These are phyloP conservation scores for Chionis minor DNA, from an alignment of 2,113 vertebrate genomes.

Conservation along the genomic window DNA sequence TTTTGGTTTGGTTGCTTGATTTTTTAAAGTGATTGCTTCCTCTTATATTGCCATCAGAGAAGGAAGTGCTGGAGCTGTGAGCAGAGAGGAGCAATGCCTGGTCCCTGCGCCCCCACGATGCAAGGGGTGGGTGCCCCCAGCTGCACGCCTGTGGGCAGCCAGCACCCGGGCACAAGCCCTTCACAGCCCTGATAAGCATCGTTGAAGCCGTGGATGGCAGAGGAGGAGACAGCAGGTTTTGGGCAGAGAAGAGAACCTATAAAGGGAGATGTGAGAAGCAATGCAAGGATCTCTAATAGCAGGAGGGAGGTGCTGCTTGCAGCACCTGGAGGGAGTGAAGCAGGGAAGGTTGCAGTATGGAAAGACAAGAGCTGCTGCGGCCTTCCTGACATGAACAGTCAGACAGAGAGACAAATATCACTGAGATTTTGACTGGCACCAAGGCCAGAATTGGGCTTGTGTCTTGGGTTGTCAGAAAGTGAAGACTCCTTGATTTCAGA, in stretches of 20 bases:
- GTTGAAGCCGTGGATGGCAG: neutral
- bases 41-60: too few relatives aligned
- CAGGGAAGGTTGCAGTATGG: neutral
- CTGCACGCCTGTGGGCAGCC: neutral
- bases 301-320: neutral
- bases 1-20: too few relatives aligned
- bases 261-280: neutral
- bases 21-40: too few relatives aligned
- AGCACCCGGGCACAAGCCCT: neutral
- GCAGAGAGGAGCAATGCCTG: neutral
- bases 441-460: neutral
- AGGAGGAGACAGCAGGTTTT: neutral
- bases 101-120: too few relatives aligned
- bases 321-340: neutral
- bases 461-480: neutral
- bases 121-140: neutral
- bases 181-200: rapidly evolving
- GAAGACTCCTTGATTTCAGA: neutral
- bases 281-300: neutral
- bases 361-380: neutral
- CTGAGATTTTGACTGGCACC: neutral
- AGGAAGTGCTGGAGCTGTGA: neutral
- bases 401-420: neutral
- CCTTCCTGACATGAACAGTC: neutral
- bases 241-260: neutral